Evolutionary conservation across 2,888 invertebrate species (phyloP).

Genomic region (Tricholauxania praeusta): DNA sequence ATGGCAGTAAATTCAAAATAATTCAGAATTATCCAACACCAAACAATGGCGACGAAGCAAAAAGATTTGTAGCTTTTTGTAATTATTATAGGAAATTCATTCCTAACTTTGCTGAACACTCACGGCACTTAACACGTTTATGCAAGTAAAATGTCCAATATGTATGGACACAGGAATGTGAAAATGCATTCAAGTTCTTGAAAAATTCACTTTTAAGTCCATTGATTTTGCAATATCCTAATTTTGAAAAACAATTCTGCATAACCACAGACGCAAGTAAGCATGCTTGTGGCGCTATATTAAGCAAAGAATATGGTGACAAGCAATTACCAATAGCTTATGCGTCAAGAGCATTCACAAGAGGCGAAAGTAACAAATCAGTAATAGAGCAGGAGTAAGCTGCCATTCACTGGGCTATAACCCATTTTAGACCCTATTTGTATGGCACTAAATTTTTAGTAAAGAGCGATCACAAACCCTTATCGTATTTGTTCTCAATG

Average conservation of each 20-base stretch:
- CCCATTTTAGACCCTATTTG: slow-evolving; percentile 46
- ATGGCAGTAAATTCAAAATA: slow-evolving; percentile 26
- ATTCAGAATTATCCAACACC: slow-evolving; percentile 35
- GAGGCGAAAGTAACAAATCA: slow-evolving; percentile 48
- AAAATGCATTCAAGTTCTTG: slow-evolving; percentile 34
- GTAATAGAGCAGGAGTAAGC: slow-evolving; percentile 51
- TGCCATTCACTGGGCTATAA: slow-evolving; percentile 49
- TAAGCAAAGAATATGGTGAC: slow-evolving; percentile 41
- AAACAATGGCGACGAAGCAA: neutral
- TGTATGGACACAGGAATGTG: slow-evolving; percentile 39
- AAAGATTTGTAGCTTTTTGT: slow-evolving; percentile 38
- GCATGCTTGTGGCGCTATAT: slow-evolving; percentile 41
- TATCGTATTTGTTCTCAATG: slow-evolving; percentile 50
- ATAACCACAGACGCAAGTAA: slow-evolving; percentile 46
- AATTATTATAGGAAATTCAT: slow-evolving; percentile 34
- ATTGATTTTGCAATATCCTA: slow-evolving; percentile 41
- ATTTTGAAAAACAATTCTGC: slow-evolving; percentile 38
- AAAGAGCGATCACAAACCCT: slow-evolving; percentile 49
- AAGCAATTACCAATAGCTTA: slow-evolving; percentile 41
- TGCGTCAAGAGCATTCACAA: slow-evolving; percentile 47
- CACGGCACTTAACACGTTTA: slow-evolving; percentile 26
- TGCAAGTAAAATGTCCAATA: slow-evolving; percentile 35
- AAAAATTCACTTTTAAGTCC: slow-evolving; percentile 32
- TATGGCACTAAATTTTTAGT: slow-evolving; percentile 45
- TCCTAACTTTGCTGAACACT: slow-evolving; percentile 3